These are phyloP conservation scores for Eustalomyia histrio DNA, from an alignment of 2,888 invertebrate genomes.

Conservation along the genomic window DNA sequence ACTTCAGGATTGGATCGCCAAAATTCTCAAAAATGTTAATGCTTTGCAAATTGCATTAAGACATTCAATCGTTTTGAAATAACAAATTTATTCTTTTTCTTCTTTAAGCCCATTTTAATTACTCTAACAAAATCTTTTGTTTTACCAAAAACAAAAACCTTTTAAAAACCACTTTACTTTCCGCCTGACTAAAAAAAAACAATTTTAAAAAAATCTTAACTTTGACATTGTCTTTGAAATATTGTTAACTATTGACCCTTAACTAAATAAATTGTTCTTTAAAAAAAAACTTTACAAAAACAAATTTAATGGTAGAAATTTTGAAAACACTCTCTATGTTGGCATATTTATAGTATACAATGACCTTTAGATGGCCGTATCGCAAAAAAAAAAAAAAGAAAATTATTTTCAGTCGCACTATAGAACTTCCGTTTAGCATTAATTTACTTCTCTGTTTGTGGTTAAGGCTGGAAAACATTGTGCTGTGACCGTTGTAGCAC, in stretches of 20 bases:
- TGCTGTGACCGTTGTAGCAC: conserved; percentile 20
- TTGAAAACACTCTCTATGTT: conserved; percentile 21
- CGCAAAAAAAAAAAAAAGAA: background rate
- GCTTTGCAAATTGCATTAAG: no score
- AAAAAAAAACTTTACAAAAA: conserved; percentile 9
- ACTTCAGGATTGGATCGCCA: no score
- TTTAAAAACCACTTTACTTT: background rate
- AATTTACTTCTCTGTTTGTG: conserved; percentile 27
- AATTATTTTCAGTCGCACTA: conserved; percentile 20
- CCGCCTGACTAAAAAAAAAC: background rate
- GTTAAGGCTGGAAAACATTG: background rate
- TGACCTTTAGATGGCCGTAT: conserved; percentile 33
- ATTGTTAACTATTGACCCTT: conserved; percentile 43
- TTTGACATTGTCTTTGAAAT: conserved; percentile 48
- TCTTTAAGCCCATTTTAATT: no score
- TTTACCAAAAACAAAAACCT: background rate
- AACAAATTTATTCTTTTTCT: no score
- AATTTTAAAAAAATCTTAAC: conserved; percentile 42
- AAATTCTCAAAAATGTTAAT: no score
- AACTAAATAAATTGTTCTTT: conserved; percentile 39
- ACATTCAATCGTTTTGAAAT: no score
- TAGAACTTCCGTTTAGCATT: conserved; percentile 52
- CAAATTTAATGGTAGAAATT: background rate
- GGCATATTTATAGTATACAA: conserved; percentile 29
- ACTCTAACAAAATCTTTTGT: no score